These are phyloP conservation scores for Oreocharis arfaki DNA, from an alignment of 2,113 vertebrate genomes.

Conservation along the genomic window DNA sequence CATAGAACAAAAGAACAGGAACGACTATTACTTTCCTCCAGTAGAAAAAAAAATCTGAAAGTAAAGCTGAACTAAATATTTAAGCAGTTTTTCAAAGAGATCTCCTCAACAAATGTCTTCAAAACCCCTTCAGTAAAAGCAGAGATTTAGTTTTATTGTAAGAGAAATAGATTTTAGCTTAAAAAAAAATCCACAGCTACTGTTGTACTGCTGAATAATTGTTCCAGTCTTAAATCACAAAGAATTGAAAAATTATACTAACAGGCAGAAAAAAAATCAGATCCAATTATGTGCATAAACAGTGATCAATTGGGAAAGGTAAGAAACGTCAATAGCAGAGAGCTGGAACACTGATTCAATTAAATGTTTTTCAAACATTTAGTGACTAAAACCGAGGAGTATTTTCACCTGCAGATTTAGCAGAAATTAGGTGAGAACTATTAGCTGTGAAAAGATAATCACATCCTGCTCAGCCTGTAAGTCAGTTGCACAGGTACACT, in stretches of 20 bases:
- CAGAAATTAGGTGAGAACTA: neutral
- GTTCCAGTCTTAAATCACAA: constrained; percentile 7
- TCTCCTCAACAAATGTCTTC: neutral
- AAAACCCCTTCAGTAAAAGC: neutral
- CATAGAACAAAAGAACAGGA: constrained; percentile 72
- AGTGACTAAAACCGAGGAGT: neutral
- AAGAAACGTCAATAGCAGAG: neutral
- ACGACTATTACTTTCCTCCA: constrained; percentile 40
- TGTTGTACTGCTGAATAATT: neutral
- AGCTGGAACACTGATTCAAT: neutral
- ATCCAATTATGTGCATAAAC: neutral
- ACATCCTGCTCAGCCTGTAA: neutral
- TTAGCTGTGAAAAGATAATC: neutral
- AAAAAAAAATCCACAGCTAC: neutral
- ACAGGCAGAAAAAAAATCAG: neutral
- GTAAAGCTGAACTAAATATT: constrained; percentile 53
- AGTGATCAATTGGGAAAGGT: neutral
- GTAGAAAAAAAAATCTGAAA: constrained; percentile 37
- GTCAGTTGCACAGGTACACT: constrained; percentile 31
- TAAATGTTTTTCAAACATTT: neutral
- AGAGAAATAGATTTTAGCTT: neutral
- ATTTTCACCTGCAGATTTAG: neutral
- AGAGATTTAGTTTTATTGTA: neutral
- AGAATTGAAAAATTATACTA: neutral
- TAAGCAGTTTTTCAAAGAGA: constrained; percentile 60